phyloP scores from a whole-genome alignment of 2,888 invertebrate genomes.

The Lasioglossum figueresi region DNA sequence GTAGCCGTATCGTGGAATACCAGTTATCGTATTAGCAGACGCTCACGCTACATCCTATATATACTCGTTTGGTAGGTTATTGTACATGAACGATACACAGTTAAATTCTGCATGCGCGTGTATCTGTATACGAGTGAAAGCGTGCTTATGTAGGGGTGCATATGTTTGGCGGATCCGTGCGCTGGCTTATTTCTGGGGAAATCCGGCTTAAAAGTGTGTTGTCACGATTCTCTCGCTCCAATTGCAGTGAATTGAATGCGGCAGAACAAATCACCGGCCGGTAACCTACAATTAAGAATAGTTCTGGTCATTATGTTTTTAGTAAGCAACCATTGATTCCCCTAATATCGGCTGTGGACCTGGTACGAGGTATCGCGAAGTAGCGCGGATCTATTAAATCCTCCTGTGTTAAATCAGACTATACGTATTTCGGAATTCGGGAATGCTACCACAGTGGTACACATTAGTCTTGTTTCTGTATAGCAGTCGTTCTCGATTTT shows the following conservation, averaged over 20 bases:
- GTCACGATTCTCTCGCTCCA: neutral
- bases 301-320: neutral
- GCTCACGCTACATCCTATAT: neutral
- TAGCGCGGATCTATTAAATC: neutral
- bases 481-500: neutral
- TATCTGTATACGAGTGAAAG: neutral
- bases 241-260: neutral
- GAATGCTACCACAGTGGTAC: neutral
- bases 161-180: neutral
- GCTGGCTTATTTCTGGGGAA: conserved; percentile 6
- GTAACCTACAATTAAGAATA: neutral
- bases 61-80: conserved; percentile 11
- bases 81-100: conserved; percentile 14
- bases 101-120: neutral
- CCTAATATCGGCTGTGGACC: neutral
- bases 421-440: neutral
- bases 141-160: neutral
- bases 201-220: conserved; percentile 1
- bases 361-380: neutral
- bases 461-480: neutral
- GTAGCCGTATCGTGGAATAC: conserved; percentile 43
- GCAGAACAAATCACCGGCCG: neutral
- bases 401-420: neutral
- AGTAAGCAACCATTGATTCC: neutral
- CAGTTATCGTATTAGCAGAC: conserved; percentile 38